Conservation (phyloP, 2,113 vertebrate genomes). For the Guaruba guarouba region DNA sequence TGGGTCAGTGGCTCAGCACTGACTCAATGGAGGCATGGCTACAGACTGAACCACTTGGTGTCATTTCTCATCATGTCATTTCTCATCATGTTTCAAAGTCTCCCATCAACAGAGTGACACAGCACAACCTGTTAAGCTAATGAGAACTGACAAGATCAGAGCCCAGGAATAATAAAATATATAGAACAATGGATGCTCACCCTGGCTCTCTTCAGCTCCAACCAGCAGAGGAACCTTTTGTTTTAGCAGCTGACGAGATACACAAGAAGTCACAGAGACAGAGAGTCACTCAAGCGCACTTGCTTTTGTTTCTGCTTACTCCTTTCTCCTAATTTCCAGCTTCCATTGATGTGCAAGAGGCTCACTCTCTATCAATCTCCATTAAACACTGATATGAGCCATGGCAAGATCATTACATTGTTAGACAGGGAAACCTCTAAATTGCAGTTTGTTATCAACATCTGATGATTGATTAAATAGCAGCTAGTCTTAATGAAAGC, state of each 20-base stretch:
- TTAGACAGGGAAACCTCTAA: background rate
- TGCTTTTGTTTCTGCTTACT: constrained; percentile 34
- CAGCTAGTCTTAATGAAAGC: background rate
- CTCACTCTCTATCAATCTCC: background rate
- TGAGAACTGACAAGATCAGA: constrained; percentile 27
- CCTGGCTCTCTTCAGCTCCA: constrained; percentile 46
- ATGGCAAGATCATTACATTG: background rate
- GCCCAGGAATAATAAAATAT: background rate
- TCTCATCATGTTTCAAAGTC: background rate
- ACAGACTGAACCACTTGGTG: background rate
- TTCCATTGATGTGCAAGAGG: background rate
- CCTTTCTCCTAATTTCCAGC: background rate
- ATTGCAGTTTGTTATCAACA: background rate
- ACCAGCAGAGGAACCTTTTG: constrained; percentile 64
- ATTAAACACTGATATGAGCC: background rate
- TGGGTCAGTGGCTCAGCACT: background rate
- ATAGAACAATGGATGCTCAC: constrained; percentile 16
- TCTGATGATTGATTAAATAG: background rate
- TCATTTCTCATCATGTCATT: background rate
- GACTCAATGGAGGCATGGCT: background rate
- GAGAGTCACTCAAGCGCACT: constrained; percentile 11
- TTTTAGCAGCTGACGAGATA: constrained; percentile 50
- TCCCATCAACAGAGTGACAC: background rate
- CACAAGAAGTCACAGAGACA: constrained; percentile 30
- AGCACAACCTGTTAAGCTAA: constrained; percentile 38